Base-by-base conservation (phyloP, 2,113 vertebrate species). In the Coptodon bakossiorum region DNA sequence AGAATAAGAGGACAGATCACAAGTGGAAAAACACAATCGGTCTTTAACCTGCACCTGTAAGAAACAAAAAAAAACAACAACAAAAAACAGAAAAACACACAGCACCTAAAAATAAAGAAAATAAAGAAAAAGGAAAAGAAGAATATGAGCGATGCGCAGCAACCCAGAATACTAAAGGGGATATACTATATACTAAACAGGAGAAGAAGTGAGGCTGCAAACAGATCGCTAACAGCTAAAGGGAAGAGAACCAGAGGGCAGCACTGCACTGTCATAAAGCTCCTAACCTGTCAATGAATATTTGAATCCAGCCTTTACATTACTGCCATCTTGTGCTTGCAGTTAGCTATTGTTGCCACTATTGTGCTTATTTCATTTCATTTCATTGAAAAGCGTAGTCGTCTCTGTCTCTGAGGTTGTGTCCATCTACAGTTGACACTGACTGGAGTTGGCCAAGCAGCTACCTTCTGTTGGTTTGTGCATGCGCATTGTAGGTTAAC, bases 81-180 rank as follows among this genome's bases (percentile, higher is more conserved):
- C 22, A 22, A 22, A 2, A 0, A 2, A 0, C 0, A 1, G 6
- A 27, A 66, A 66, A 66, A 29, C 13, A 29, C 29, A 29, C 24
- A 59, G 24, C 13, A 16, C 24, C 7, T 59, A 8, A 29, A 59
- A 59, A 9, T 29, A 27, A 57, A 57, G 54, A 57, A 27, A 57
- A 57, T 6, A 54, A 56, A 24, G 53, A 13, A 17, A 48, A 48
- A 14, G 24, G 24, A 57, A 8, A 57, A 27, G 12, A 27, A 27
- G 12, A 57, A 57, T 57, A 57, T 57, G 54, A 8, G 24, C 12
- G 5, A 57, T 14, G 24, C 4, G 0, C 54, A 57, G 54, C 54
- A 27, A 14, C 54, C 12, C 6, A 27, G 24, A 57, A 8, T 14
- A 14, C 54, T 27, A 57, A 27, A 27, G 54, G 22, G 22, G 22